A percentile compares a stretch with the other conserved stretches of the same genome.
Conservation (phyloP, 1,140 invertebrate genomes). For the Gonatopus flavifemur region DNA sequence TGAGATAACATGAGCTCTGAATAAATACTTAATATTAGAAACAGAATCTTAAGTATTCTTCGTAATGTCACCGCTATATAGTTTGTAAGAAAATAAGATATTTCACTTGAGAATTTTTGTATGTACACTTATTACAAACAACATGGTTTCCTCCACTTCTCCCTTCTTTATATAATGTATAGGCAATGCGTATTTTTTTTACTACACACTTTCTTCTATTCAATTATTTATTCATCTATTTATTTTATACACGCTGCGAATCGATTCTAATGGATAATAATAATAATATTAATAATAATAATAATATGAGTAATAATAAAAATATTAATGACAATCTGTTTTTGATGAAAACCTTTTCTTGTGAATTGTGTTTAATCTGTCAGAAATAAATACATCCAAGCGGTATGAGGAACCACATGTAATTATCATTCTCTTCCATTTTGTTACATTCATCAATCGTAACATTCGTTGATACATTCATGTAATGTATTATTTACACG, state of each 20-base stretch:
- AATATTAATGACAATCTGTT: no score
- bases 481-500: constrained; percentile 24
- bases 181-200: constrained; percentile 28
- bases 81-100: constrained; percentile 54
- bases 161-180: constrained; percentile 34
- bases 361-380: no score
- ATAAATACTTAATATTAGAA: constrained; percentile 48
- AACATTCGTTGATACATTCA: constrained; percentile 9
- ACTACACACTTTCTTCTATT: constrained; percentile 33
- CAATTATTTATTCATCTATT: no score
- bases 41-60: constrained; percentile 45
- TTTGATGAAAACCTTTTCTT: no score
- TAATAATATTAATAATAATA: no score
- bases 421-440: not conserved
- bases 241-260: constrained; percentile 29
- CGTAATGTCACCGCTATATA: constrained; percentile 44
- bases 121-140: constrained; percentile 53
- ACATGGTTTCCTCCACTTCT: constrained; percentile 29
- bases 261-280: constrained; percentile 26
- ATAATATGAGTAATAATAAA: no score
- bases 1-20: constrained; percentile 39
- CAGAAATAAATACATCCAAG: no score
- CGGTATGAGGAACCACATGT: no score
- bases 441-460: constrained; percentile 8
- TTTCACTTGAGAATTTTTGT: constrained; percentile 49